phyloP scores from a whole-genome alignment of 2,888 invertebrate species.

The Argyra leucocephala region DNA sequence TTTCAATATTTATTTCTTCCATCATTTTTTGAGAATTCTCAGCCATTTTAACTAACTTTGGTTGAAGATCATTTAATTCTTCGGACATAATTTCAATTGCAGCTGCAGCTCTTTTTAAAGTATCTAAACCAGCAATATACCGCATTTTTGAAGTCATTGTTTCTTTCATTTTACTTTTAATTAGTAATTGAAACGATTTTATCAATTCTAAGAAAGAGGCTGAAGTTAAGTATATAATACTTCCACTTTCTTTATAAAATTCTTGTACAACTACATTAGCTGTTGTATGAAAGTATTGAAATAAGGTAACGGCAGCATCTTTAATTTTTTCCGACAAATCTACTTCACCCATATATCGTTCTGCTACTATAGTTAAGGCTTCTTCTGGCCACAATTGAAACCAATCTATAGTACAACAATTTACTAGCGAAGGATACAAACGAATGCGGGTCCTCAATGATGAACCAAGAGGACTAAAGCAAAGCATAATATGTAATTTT shows the following conservation, averaged over 20 bases:
- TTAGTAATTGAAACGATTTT: constrained; percentile 65
- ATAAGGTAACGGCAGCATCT: constrained; percentile 61
- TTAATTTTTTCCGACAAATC: constrained; percentile 51
- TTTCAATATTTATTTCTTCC: constrained; percentile 63
- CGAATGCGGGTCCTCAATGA: constrained; percentile 69
- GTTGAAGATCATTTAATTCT: constrained; percentile 71
- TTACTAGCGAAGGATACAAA: constrained; percentile 82
- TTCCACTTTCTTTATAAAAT: constrained; percentile 54
- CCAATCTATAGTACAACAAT: constrained; percentile 91
- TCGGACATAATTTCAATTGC: constrained; percentile 71
- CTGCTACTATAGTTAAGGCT: constrained; percentile 74
- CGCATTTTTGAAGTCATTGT: constrained; percentile 61
- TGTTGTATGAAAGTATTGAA: constrained; percentile 80
- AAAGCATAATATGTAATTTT: constrained; percentile 72
- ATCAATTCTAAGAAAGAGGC: constrained; percentile 80
- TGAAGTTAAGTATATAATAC: constrained; percentile 81
- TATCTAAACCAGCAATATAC: constrained; percentile 71
- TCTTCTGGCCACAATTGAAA: constrained; percentile 81
- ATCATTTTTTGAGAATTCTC: constrained; percentile 72
- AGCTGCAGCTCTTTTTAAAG: constrained; percentile 69
- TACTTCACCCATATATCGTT: constrained; percentile 60
- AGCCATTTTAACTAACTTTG: constrained; percentile 67
- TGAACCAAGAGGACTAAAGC: constrained; percentile 70
- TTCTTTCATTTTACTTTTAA: constrained; percentile 61
- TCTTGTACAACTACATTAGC: constrained; percentile 54